A percentile compares a stretch with the other conserved stretches of the same genome.
Evolutionary conservation across 1,140 invertebrate genomes (phyloP).

Genomic region (Bombus sibiricus): DNA sequence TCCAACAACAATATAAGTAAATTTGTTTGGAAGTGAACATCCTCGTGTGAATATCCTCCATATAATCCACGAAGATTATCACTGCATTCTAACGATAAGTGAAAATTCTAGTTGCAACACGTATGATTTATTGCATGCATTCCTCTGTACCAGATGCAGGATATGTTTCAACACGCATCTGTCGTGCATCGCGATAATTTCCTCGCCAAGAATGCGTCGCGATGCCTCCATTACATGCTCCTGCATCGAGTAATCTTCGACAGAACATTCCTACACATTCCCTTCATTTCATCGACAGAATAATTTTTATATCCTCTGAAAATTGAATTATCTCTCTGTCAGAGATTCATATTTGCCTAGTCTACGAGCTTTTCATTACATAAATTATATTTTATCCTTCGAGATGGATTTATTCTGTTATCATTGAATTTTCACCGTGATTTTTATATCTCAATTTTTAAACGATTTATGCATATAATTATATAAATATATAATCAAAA

Average conservation of each 20-base stretch:
- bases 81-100: neutral
- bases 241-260: neutral
- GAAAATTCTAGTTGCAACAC: neutral
- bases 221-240: neutral
- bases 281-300: neutral
- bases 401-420: neutral
- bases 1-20: neutral
- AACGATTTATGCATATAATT: too few species aligned
- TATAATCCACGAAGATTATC: neutral
- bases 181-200: conserved; percentile 12
- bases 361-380: neutral
- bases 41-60: neutral
- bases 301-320: neutral
- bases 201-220: neutral
- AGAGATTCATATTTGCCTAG: neutral
- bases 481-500: neutral
- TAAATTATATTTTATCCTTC: neutral
- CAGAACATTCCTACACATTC: neutral
- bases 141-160: neutral
- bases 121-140: conserved; percentile 30
- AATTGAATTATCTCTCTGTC: neutral
- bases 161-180: conserved; percentile 12
- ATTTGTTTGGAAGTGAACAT: neutral
- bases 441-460: too few species aligned
- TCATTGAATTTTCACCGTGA: neutral